These are phyloP conservation scores for Drosophila yakuba DNA, from an alignment of 1,140 invertebrate genomes.

Conservation along the genomic window DNA sequence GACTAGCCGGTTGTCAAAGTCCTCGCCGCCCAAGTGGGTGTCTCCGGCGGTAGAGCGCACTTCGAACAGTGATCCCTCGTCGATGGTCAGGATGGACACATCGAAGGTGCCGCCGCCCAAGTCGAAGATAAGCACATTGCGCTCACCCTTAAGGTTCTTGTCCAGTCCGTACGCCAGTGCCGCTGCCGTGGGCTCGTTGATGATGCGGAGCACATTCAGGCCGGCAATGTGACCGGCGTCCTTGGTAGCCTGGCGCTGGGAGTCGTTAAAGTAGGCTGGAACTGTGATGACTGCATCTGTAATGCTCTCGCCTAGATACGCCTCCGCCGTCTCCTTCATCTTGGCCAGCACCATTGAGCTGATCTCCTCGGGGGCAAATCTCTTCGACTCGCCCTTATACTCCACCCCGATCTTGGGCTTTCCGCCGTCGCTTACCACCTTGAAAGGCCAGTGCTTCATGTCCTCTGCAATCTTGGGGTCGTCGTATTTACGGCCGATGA, in stretches of 20 bases:
- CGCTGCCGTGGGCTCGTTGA: conserved; percentile 91
- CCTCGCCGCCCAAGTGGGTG: conserved; percentile 90
- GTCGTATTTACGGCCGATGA: conserved; percentile 89
- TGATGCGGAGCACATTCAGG: conserved; percentile 89
- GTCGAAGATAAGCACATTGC: conserved; percentile 91
- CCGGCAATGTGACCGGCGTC: conserved; percentile 89
- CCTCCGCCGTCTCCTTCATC: conserved; percentile 93
- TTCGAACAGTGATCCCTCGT: conserved; percentile 92
- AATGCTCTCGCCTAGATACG: conserved; percentile 89
- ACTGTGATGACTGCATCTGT: conserved; percentile 88
- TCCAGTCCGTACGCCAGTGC: conserved; percentile 91
- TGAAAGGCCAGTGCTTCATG: conserved; percentile 92
- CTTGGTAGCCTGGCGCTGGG: conserved; percentile 88
- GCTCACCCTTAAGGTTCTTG: conserved; percentile 91
- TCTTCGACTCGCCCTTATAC: conserved; percentile 90
- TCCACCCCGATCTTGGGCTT: conserved; percentile 90
- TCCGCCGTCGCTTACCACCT: conserved; percentile 88
- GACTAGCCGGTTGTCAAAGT: conserved; percentile 93
- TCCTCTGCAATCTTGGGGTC: conserved; percentile 90
- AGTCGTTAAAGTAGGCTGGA: conserved; percentile 89
- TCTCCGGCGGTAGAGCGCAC: conserved; percentile 92
- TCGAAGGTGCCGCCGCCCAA: conserved; percentile 92
- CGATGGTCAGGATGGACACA: conserved; percentile 94
- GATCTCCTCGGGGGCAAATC: conserved; percentile 91
- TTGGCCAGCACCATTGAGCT: conserved; percentile 92